Conservation (phyloP, 2,113 vertebrate species). For the Camelus dromedarius region DNA sequence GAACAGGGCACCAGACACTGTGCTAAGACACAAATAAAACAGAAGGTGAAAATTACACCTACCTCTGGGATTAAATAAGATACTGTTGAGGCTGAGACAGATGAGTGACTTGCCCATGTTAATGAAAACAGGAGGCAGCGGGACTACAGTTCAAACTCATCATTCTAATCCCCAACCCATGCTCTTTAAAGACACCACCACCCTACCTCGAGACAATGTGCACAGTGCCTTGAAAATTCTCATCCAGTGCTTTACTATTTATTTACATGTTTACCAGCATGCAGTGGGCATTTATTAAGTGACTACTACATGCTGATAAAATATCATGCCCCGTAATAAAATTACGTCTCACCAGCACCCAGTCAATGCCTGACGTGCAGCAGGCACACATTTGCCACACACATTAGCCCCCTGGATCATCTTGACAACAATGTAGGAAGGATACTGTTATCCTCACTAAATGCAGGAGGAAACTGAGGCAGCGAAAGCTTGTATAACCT, state of each 20-base stretch:
- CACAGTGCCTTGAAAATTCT: background rate
- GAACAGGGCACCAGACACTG: background rate
- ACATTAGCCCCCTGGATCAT: background rate
- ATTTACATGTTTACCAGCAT: background rate
- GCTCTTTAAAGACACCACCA: background rate
- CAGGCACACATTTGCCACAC: background rate
- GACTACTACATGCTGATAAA: background rate
- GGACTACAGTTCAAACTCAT: background rate
- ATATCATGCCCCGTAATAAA: background rate
- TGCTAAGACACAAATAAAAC: background rate
- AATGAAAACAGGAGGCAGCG: background rate
- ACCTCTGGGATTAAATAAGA: background rate
- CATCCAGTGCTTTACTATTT: background rate
- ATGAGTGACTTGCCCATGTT: background rate
- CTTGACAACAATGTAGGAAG: background rate
- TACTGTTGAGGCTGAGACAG: background rate
- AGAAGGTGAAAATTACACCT: background rate
- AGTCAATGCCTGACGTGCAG: background rate
- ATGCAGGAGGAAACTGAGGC: background rate
- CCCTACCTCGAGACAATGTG: background rate
- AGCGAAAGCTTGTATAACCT: background rate
- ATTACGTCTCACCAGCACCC: background rate
- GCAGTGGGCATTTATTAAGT: background rate
- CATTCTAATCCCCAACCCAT: background rate
- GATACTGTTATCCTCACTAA: background rate